Evolutionary conservation across 2,113 vertebrate species (phyloP), one percentile per base, ranked within the genome.

Genomic region (Alaudala cheleensis): DNA sequence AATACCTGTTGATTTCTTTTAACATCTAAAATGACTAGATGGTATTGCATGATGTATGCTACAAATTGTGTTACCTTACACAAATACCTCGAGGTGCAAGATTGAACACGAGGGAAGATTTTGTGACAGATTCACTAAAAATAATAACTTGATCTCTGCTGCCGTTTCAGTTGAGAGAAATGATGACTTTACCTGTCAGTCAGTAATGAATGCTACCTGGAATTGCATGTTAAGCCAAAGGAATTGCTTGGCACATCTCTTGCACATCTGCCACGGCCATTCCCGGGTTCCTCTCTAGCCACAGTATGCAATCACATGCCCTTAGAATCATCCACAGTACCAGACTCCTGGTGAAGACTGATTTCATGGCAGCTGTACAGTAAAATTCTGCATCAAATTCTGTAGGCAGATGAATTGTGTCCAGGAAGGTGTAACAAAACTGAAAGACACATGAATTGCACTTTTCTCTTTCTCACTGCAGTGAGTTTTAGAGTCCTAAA

Each of bases 1-100:
- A 97, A 84, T 96, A 97, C 93, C 69, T 93, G 33, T 88, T 92
- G 87, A 86, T 92, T 96, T 95, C 88, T 96, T 96, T 91, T 95
- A 76, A 88, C 54, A 79, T 82, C 88, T 76, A 62, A 90, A 86
- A 85, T 44, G 33, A 64, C 88, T 92, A 93, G 95, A 31, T 73
- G 86, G 56, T 66, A 74, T 73, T 92, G 67, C 90, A 61, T 88
- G 88, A 34, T 26, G 40, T 61, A 24, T 91, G 70, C 89, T n/a
- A 5, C 57, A 70, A 58, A 54, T 39, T 58, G 49, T 58, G 49
- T 79, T 88, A 77, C 58, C 74, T 90, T 57, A 90, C 87, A 47
- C 2, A 14, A 74, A 64, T 81, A 86, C 31, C 40, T 90, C 1
- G 0, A 93, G 72, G 44, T 0, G 1, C 40, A 86, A 65, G 92